These are phyloP conservation scores for Dryocosmus kuriphilus DNA, from an alignment of 2,888 invertebrate species.

Conservation along the genomic window DNA sequence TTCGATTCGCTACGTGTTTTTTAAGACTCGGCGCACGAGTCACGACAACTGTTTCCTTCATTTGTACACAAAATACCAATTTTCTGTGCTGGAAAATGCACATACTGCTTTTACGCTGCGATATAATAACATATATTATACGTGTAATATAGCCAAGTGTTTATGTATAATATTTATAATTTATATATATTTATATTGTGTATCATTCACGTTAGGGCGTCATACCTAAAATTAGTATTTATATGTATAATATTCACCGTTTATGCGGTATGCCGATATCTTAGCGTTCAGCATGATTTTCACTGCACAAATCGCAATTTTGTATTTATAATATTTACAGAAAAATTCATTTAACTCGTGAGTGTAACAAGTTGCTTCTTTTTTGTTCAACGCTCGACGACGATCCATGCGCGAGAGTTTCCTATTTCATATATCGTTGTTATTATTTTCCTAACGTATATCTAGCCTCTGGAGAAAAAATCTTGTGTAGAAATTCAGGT, in stretches of 20 bases:
- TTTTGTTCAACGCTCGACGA: slow-evolving; percentile 49
- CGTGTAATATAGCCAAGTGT: slow-evolving; percentile 35
- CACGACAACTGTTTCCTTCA: slow-evolving; percentile 41
- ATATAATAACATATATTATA: slow-evolving; percentile 59
- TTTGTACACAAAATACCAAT: slow-evolving; percentile 76
- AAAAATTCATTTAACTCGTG: slow-evolving; percentile 49
- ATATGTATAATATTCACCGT: slow-evolving; percentile 61
- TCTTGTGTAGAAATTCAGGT: background rate
- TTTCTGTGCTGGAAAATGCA: slow-evolving; percentile 72
- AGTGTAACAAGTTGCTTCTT: slow-evolving; percentile 50
- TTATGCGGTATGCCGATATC: slow-evolving; percentile 60
- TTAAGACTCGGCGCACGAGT: slow-evolving; percentile 6
- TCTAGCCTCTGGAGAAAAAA: background rate
- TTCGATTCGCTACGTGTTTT: background rate
- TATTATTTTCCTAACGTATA: slow-evolving; percentile 37
- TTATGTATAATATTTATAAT: slow-evolving; percentile 68
- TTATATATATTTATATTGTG: slow-evolving; percentile 62
- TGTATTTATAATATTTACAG: slow-evolving; percentile 57
- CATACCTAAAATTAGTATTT: slow-evolving; percentile 67
- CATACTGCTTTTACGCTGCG: slow-evolving; percentile 67
- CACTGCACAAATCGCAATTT: slow-evolving; percentile 52
- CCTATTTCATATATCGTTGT: slow-evolving; percentile 39
- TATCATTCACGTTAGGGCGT: slow-evolving; percentile 65
- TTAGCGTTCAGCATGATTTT: slow-evolving; percentile 60
- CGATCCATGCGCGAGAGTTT: slow-evolving; percentile 36